Evolutionary conservation across 2,113 vertebrate species (phyloP).

Genomic region (Perccottus glenii): DNA sequence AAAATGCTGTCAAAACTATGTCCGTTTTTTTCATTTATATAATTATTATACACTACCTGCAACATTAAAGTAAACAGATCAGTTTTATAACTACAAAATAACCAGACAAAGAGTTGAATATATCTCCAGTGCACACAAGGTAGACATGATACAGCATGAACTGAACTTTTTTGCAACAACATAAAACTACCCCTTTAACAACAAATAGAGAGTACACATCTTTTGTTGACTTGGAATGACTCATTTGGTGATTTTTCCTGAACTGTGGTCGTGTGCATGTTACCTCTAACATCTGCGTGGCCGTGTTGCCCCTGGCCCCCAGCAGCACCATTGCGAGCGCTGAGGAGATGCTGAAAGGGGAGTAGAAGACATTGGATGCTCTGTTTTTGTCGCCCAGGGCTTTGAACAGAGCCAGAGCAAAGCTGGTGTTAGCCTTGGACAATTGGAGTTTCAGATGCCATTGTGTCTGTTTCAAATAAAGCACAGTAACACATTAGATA

Average conservation of each 20-base stretch:
- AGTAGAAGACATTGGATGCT: no score
- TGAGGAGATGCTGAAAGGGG: no score
- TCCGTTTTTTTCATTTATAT: background rate
- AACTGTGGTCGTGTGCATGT: background rate
- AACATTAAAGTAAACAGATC: no score
- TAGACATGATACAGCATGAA: slow-evolving; percentile 29
- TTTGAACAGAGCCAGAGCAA: no score
- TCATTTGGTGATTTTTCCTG: slow-evolving; percentile 7
- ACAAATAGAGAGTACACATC: background rate
- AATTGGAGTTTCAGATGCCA: slow-evolving; percentile 53
- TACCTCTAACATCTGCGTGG: no score
- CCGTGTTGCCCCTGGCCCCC: no score
- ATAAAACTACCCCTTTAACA: no score
- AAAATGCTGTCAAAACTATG: background rate
- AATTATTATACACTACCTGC: no score
- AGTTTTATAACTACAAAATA: no score
- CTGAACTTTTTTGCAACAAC: background rate
- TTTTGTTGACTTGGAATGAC: slow-evolving; percentile 16
- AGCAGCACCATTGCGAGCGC: no score
- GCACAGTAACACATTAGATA: background rate
- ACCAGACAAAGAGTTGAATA: background rate
- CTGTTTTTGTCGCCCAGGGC: no score
- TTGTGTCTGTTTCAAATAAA: slow-evolving; percentile 35
- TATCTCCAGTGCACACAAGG: slow-evolving; percentile 3
- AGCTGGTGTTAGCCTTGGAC: no score